Base-by-base conservation (phyloP, 2,113 vertebrate genomes). In the Neopipo cinnamomea region DNA sequence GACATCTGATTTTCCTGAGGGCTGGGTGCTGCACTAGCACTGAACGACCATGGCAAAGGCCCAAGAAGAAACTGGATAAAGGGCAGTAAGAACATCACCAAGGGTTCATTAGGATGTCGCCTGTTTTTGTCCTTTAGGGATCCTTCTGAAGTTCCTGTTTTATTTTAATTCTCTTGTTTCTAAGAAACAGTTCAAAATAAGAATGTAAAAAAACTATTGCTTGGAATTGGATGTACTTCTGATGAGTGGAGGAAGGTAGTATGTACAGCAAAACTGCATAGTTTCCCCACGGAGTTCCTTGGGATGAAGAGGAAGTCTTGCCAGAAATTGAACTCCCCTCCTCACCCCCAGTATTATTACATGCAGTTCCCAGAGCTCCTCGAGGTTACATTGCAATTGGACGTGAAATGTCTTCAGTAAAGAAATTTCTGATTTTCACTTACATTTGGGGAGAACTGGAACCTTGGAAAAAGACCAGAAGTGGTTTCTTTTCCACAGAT, bases 181-280 rank as follows among this genome's bases (percentile, higher is more conserved):
- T 96, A 89, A 83, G 88, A 44, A 58, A 85, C 30, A 55, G 78
- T 62, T 89, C 52, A 89, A 89, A 88, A 77, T 77, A 93, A 28
- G 39, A 72, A 21, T 39, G 23, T n/a, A 18, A 74, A 76, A 75
- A 85, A 72, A 7, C 0, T 71, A 6, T 39, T 85, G 4, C 41
- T 56, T 68, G 56, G 42, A 17, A 14, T 63, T 78, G 37, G 30
- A 27, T 85, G 56, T 79, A 58, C 20, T 91, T 68, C 46, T 72
- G 53, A 24, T 52, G 75, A 31, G 16, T 70, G 35, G 2, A 82
- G 30, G 66, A 62, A 89, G 31, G 62, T 41, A 56, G 42, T 55
- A 50, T 71, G 47, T 65, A 13, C 23, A 59, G 73, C 30, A 72
- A 37, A 71, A 53, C 14, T 35, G 15, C 6, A 1, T 10, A 5